phyloP scores from a whole-genome alignment of 2,113 vertebrate species.

The Fregata magnificens region DNA sequence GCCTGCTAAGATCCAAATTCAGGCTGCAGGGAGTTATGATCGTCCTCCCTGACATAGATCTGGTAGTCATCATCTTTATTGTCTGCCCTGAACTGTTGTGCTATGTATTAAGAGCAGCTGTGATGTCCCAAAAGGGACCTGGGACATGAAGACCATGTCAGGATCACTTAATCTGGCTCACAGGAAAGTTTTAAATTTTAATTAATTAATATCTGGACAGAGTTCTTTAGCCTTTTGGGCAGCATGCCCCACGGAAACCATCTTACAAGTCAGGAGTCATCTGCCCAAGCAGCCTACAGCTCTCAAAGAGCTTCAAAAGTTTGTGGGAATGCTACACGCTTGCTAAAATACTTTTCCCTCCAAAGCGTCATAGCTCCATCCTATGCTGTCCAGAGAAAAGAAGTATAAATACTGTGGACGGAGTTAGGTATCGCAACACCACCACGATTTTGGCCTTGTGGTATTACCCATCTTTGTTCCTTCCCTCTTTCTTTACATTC shows the following conservation, averaged over 20 bases:
- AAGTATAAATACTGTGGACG: neutral
- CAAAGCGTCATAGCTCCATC: neutral
- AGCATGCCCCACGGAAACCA: neutral
- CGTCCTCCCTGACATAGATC: neutral
- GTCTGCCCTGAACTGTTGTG: neutral
- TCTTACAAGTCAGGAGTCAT: neutral
- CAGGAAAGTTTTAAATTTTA: neutral
- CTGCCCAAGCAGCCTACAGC: neutral
- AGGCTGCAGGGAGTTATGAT: neutral
- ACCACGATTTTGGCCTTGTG: neutral
- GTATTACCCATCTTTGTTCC: neutral
- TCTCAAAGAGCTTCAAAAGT: constrained; percentile 4
- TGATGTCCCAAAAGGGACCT: neutral
- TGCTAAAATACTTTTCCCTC: neutral
- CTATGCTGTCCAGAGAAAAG: neutral
- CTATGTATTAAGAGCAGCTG: neutral
- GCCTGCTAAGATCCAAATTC: neutral
- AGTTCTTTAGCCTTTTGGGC: neutral
- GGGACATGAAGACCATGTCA: neutral
- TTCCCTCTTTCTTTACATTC: neutral
- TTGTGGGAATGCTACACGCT: neutral
- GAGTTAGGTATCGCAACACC: neutral
- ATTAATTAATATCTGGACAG: neutral
- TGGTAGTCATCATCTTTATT: neutral
- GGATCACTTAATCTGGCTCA: neutral